Percentiles rank a stretch among this genome's conserved stretches.
Evolutionary conservation across 2,113 vertebrate species (phyloP).

Genomic region (Lontra canadensis): DNA sequence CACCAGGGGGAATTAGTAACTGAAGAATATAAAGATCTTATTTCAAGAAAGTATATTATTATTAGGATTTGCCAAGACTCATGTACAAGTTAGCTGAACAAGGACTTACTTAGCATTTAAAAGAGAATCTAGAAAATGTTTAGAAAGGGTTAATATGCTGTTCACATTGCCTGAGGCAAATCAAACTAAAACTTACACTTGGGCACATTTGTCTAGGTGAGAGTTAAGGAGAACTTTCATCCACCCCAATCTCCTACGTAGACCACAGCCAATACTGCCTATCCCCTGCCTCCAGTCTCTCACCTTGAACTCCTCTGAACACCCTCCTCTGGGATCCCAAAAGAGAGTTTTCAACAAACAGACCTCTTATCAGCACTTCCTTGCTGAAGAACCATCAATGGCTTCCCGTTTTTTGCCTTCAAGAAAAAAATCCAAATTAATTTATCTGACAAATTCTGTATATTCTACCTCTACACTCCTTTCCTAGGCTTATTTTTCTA

Average conservation of each 20-base stretch:
- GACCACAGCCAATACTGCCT: not conserved
- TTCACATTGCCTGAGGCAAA: constrained; percentile 61
- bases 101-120: constrained; percentile 72
- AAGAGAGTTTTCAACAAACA: not conserved
- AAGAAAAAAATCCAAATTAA: constrained; percentile 47
- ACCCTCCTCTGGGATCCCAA: not conserved
- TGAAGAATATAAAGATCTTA: constrained; percentile 76
- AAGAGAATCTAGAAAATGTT: constrained; percentile 54
- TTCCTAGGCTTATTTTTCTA: not conserved
- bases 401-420: not conserved
- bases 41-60: constrained; percentile 77
- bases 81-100: constrained; percentile 47
- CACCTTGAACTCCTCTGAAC: constrained; percentile 19
- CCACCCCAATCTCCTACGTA: not conserved
- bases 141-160: constrained; percentile 39
- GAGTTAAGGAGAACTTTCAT: not conserved
- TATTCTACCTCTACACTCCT: not conserved
- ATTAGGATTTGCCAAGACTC: constrained; percentile 66
- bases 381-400: not conserved
- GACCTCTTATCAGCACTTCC: not conserved
- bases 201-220: constrained; percentile 22
- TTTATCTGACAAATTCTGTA: not conserved
- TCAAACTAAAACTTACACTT: constrained; percentile 25
- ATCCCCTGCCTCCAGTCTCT: not conserved
- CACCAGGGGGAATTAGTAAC: constrained; percentile 74